Evolutionary conservation across 2,888 invertebrate species (phyloP).

Genomic region (Caenorhabditis sp.): DNA sequence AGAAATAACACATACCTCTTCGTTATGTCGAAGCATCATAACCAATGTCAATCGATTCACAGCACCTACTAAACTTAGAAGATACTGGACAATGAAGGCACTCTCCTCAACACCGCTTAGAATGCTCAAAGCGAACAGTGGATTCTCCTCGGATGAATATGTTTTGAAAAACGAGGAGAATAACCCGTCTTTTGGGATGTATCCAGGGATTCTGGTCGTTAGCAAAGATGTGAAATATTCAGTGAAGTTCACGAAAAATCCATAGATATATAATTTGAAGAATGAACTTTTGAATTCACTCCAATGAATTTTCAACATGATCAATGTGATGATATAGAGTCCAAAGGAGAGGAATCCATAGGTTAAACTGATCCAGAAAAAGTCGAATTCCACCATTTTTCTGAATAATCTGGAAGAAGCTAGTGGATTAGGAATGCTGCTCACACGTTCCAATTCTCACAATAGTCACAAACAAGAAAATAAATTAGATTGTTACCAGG

Average conservation of each 20-base stretch:
- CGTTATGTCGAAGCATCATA: neutral
- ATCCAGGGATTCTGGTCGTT: neutral
- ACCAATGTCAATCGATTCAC: neutral
- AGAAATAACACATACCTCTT: neutral
- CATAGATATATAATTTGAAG: neutral
- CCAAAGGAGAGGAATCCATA: neutral
- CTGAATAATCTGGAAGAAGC: too few relatives aligned
- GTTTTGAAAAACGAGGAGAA: neutral
- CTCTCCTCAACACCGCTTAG: neutral
- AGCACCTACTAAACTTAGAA: neutral
- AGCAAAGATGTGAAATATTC: neutral
- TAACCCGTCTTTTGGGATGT: neutral
- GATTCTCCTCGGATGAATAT: neutral
- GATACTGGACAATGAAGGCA: neutral
- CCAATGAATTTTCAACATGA: neutral
- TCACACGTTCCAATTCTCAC: too few relatives aligned
- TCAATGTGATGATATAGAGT: neutral
- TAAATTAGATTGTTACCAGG: too few relatives aligned
- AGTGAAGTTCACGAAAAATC: neutral
- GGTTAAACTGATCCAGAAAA: too few relatives aligned
- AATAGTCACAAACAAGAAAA: too few relatives aligned
- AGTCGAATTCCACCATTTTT: too few relatives aligned
- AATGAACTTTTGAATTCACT: neutral
- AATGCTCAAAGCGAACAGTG: neutral
- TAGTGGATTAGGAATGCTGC: too few relatives aligned